Evolutionary conservation across 2,888 invertebrate species (phyloP), one percentile per base, ranked within the genome.

Genomic region (Epinotia bilunana): DNA sequence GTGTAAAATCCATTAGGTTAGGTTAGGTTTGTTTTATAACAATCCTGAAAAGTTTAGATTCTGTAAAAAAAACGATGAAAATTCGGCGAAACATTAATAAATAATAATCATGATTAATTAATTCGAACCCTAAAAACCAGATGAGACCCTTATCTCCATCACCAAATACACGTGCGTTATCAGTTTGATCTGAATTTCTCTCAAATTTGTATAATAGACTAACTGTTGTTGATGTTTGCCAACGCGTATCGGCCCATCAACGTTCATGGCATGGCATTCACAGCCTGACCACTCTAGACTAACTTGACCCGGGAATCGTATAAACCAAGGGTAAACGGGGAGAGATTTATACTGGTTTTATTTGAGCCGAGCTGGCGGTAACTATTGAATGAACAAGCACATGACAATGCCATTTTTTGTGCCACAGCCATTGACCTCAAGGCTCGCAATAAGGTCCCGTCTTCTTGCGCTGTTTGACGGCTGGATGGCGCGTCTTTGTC

Each of bases 371-470:
- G 53, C n/a, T 53, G 53, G n/a, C n/a, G n/a, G n/a, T 53, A n/a
- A 53, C 53, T n/a, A n/a, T n/a, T 53, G 53, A 53, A 53, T 53
- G 16, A n/a, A n/a, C n/a, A 6, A 53, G n/a, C 53, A 83, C 88
- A 88, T 91, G 90, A 91, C 90, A 82, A 83, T 84, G 85, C 82
- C 79, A 79, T 83, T 84, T 86, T 78, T 80, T 80, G 74, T 82
- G 80, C 86, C 83, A 84, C 89, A 89, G 89, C 79, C 90, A 89
- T 86, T 84, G 89, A 89, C 90, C 91, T 89, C 89, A 85, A 83
- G 81, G 82, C 65, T 83, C 79, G 80, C 78, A 79, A 80, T 79
- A 80, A 88, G 84, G 85, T 83, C 84, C 79, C 53, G 63, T 78
- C 83, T 85, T 85, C 83, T 85, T 78, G 76, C 74, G 64, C 87